Percentiles rank a stretch among this genome's conserved stretches.
Conservation (phyloP, 2,113 vertebrate species). For the Xyrauchen texanus region DNA sequence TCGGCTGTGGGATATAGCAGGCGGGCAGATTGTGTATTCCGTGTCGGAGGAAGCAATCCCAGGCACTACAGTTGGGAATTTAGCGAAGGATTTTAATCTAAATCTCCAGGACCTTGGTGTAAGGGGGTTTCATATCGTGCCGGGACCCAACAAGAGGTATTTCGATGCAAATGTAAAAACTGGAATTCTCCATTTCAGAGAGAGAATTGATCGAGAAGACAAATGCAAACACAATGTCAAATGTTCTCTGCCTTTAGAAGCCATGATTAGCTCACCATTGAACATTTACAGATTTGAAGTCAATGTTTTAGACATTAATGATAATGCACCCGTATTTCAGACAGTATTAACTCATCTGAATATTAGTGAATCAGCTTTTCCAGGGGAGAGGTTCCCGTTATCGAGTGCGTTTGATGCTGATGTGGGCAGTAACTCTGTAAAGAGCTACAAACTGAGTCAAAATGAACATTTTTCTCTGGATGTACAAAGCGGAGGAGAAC, state of each 20-base stretch:
- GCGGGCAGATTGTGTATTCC: constrained; percentile 53
- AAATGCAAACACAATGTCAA: no score
- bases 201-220: constrained; percentile 55
- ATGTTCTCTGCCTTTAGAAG: constrained; percentile 54
- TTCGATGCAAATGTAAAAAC: constrained; percentile 63
- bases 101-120: constrained; percentile 48
- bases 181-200: constrained; percentile 52
- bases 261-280: constrained; percentile 49
- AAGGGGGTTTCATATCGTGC: constrained; percentile 63
- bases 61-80: constrained; percentile 47
- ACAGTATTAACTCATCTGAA: constrained; percentile 29
- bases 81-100: constrained; percentile 51
- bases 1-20: constrained; percentile 30
- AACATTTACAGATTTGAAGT: constrained; percentile 55
- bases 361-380: constrained; percentile 44
- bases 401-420: constrained; percentile 51
- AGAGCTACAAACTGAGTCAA: constrained; percentile 51
- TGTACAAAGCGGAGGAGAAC: constrained; percentile 47
- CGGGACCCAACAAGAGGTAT: constrained; percentile 56
- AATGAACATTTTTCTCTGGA: constrained; percentile 59
- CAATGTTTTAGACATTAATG: constrained; percentile 56
- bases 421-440: constrained; percentile 50
- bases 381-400: constrained; percentile 48
- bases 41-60: constrained; percentile 50
- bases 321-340: constrained; percentile 50